Evolutionary conservation across 2,113 vertebrate species (phyloP), one percentile per base, ranked within the genome.

Genomic region (Xyrauchen texanus): DNA sequence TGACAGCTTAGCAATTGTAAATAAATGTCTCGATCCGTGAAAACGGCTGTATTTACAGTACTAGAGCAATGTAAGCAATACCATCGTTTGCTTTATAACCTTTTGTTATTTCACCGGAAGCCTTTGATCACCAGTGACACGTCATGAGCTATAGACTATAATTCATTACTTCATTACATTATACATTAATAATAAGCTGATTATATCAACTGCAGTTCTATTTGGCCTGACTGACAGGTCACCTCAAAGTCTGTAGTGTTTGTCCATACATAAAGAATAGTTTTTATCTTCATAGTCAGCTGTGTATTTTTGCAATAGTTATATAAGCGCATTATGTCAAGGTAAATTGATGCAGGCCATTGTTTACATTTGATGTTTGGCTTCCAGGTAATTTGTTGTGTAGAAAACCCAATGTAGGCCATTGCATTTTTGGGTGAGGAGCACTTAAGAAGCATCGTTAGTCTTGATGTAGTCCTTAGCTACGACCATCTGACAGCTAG

Each of bases 361-460:
- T 76, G 60, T 76, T 76, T 64, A 76, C 74, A 52, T 52, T 65
- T 65, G 55, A 45, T 55, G 74, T 64, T 76, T 76, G 47, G 34
- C 62, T 76, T 76, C 34, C 12, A 76, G 21, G 62, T 65, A 64
- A 76, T 76, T 76, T 2, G 16, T 76, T 66, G 62, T 66, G 74
- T 45, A 76, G 74, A 65, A 65, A 53, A 34, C 21, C 13, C 62
- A 55, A 61, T 4, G 12, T 55, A 53, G 62, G 34, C 74, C 61
- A 65, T 76, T 76, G 52, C 8, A 45, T 15, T 76, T 76, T 76
- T 76, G 62, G 46, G n/a, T 16, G 8, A 63, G 72, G 62, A 55
- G 74, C 74, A 76, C 62, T 76, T 76, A 76, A 76, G 74, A 55
- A 76, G 21, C 74, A 13, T 76, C 49, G 74, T 76, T 76, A 76